phyloP scores from a whole-genome alignment of 2,113 vertebrate species.

The Seriola aureovittata region DNA sequence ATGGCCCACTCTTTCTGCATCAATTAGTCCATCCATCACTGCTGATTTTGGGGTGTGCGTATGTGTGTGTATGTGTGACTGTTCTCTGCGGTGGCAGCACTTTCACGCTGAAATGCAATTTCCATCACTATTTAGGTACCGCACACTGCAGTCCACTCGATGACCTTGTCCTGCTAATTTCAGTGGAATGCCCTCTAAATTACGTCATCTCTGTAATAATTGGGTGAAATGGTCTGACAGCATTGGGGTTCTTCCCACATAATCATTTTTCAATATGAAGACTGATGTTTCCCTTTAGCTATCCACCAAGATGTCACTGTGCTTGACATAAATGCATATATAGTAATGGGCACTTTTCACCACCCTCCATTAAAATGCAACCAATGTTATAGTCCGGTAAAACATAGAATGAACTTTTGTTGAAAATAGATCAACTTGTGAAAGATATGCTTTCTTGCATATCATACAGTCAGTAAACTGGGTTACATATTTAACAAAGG shows the following conservation, averaged over 20 bases:
- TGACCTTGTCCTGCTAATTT: constrained; percentile 69
- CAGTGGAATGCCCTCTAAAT: constrained; percentile 46
- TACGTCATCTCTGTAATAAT: constrained; percentile 26
- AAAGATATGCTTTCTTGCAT: background rate
- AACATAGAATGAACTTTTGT: background rate
- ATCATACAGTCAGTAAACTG: constrained; percentile 17
- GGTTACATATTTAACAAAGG: background rate
- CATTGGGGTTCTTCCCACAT: constrained; percentile 11
- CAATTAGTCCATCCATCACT: constrained; percentile 86
- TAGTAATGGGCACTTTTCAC: background rate
- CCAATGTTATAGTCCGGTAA: background rate
- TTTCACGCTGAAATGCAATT: constrained; percentile 54
- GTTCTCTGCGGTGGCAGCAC: constrained; percentile 45
- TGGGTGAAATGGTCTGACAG: constrained; percentile 28
- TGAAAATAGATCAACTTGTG: background rate
- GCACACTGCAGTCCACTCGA: constrained; percentile 21
- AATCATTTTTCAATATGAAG: constrained; percentile 19
- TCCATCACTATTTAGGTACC: constrained; percentile 40
- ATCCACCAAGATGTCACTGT: constrained; percentile 3
- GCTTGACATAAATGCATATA: background rate
- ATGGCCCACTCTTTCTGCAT: constrained; percentile 81
- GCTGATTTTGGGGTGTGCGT: constrained; percentile 48
- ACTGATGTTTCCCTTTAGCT: constrained; percentile 26
- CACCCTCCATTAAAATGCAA: background rate
- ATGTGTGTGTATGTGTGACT: constrained; percentile 9